Conservation (phyloP, 2,797 vertebrate genomes). For the Sternotherus odoratus region DNA sequence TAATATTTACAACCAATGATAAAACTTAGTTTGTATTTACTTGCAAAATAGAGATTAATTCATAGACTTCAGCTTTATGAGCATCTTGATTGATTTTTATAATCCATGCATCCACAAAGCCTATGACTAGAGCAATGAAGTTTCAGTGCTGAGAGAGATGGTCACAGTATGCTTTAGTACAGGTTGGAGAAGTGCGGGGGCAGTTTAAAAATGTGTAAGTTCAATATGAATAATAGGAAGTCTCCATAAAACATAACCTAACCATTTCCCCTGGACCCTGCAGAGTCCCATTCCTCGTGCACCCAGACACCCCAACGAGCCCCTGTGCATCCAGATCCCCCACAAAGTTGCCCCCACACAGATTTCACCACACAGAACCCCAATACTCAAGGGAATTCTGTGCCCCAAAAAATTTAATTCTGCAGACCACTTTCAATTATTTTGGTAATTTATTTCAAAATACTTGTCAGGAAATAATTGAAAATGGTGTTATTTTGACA, state of each 20-base stretch:
- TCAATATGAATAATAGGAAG: neutral
- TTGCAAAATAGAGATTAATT: neutral
- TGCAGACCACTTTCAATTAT: too few relatives aligned
- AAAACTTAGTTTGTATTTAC: neutral
- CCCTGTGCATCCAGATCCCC: too few relatives aligned
- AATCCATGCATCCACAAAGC: neutral
- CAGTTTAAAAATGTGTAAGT: neutral
- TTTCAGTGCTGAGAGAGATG: neutral
- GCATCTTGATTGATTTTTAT: neutral
- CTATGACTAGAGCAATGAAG: neutral
- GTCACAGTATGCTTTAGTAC: neutral
- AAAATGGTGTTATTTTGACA: too few relatives aligned
- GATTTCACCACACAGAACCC: too few relatives aligned
- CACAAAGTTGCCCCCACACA: too few relatives aligned
- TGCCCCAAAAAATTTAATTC: too few relatives aligned
- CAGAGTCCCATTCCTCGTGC: too few relatives aligned
- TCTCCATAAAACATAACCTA: neutral
- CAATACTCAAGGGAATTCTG: too few relatives aligned
- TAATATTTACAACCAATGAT: slow-evolving; percentile 28
- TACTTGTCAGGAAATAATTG: too few relatives aligned
- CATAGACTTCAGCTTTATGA: neutral
- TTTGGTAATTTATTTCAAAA: too few relatives aligned
- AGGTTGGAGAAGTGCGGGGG: neutral
- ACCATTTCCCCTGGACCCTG: too few relatives aligned
- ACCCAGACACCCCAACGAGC: too few relatives aligned